Evolutionary conservation across 2,113 vertebrate genomes (phyloP), one percentile per base, ranked within the genome.

Genomic region (Xiphias gladius): DNA sequence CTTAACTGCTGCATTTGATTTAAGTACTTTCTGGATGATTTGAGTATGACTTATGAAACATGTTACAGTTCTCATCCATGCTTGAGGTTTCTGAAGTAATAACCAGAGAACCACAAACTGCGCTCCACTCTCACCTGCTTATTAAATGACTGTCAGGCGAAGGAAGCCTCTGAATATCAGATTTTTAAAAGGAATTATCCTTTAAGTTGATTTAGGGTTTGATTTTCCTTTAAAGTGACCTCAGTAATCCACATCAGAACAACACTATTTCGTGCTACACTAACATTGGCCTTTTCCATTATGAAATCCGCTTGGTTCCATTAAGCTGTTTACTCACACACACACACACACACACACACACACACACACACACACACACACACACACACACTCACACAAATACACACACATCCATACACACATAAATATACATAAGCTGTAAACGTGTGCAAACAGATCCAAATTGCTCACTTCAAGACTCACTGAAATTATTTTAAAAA

Each of bases 401-500:
- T 48, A 76, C 32, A 59, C 69, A 52, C 64, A 70, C 62, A 77
- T 61, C 63, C 62, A 83, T 32, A 59, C 69, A 52, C 64, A 70
- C 62, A 77, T 61, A 66, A 62, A 83, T 74, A 75, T 78, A 63
- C 57, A 79, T 79, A 86, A 86, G 79, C 79, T 54, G 74, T 6
- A 57, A 75, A 71, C 74, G 28, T 41, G 57, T 35, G 54, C 64
- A 65, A 62, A 75, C 74, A 79, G 35, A 80, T 72, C 83, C 62
- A 68, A 79, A 82, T 64, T 72, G 76, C 65, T 76, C 67, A 74
- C 74, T 63, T 79, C 76, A 64, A 75, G 30, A 79, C 52, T 67
- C 19, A 9, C 58, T 73, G 73, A 96, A 96, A 96, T 96, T 95
- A 96, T 96, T 95, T 95, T 92, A 95, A 96, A 75, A 54, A 72